Conservation (phyloP, 2,797 vertebrate species). For the Saxicola maurus region DNA sequence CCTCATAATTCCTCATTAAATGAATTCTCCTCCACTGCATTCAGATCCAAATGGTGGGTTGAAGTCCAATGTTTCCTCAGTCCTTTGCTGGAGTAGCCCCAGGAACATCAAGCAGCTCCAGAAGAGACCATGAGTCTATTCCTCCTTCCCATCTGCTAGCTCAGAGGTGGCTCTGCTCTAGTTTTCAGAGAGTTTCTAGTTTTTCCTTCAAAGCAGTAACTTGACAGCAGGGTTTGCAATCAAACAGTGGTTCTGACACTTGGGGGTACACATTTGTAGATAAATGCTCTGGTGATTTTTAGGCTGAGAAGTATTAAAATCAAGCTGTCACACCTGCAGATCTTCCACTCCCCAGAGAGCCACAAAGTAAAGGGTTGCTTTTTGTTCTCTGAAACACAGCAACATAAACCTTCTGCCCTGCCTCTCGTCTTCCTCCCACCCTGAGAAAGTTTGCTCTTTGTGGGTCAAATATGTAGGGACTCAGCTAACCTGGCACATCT, state of each 20-base stretch:
- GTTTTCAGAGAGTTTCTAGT: background rate
- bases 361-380: background rate
- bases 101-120: background rate
- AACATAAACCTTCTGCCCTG: background rate
- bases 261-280: background rate
- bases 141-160: background rate
- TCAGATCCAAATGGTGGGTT: background rate
- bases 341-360: background rate
- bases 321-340: background rate
- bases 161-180: background rate
- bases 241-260: background rate
- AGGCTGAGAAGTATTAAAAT: background rate
- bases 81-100: background rate
- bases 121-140: background rate
- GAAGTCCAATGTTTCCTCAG: background rate
- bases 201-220: background rate
- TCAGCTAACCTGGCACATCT: background rate
- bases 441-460: background rate
- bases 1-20: background rate
- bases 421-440: background rate
- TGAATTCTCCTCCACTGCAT: background rate
- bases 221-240: background rate
- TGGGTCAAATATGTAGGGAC: background rate
- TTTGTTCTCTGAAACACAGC: background rate
- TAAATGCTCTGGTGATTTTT: background rate